Conservation (phyloP, 2,888 invertebrate species). For the Hirtodrosophila cameraria region DNA sequence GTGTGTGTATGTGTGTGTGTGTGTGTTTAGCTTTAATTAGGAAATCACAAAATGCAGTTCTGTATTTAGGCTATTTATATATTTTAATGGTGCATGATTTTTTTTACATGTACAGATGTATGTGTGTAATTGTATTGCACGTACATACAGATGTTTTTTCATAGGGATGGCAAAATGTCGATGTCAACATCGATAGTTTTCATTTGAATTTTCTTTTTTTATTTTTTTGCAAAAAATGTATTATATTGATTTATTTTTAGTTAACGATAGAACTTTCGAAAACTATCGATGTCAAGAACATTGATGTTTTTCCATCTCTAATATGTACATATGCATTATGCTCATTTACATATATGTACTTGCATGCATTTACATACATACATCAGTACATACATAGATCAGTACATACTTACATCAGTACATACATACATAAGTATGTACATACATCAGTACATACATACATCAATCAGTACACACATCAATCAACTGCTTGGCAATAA, state of each 20-base stretch:
- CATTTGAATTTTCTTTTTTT: too few relatives aligned
- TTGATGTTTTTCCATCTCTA: too few relatives aligned
- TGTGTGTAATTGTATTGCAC: not conserved
- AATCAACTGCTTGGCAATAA: too few relatives aligned
- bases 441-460: slow-evolving; percentile 16
- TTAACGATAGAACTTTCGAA: too few relatives aligned
- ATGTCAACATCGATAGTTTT: not conserved
- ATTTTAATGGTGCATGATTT: slow-evolving; percentile 14
- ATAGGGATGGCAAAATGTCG: too few relatives aligned
- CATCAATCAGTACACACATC: not conserved
- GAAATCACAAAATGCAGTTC: slow-evolving; percentile 25
- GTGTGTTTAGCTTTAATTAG: slow-evolving; percentile 10
- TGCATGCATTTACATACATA: not conserved
- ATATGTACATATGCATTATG: too few relatives aligned
- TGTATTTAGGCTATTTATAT: slow-evolving; percentile 10
- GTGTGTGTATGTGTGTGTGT: too few relatives aligned
- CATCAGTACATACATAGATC: not conserved
- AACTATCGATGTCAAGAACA: too few relatives aligned
- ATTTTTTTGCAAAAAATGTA: too few relatives aligned
- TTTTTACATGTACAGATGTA: not conserved
- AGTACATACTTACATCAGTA: not conserved
- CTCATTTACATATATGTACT: too few relatives aligned
- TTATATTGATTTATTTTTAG: too few relatives aligned
- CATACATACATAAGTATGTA: not conserved
- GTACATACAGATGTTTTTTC: too few relatives aligned